A percentile compares a stretch with the other conserved stretches of the same genome.
These are phyloP conservation scores for Panthera leo DNA, from an alignment of 2,113 vertebrate species.

Conservation along the genomic window DNA sequence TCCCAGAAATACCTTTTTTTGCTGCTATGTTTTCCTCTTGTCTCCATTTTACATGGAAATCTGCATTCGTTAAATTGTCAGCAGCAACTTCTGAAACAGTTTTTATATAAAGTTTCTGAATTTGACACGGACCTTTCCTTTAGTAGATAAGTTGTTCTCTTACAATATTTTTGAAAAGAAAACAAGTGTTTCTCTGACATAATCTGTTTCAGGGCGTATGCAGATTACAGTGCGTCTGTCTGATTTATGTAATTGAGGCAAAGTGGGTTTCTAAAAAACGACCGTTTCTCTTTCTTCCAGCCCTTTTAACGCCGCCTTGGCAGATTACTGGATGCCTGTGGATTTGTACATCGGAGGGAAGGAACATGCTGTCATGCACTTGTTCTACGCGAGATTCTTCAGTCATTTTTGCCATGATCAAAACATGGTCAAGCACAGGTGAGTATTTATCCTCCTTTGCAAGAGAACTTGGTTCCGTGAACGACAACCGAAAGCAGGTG, in stretches of 20 bases:
- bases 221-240: neutral
- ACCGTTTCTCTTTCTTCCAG: conserved; percentile 79
- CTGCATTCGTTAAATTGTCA: neutral
- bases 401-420: conserved; percentile 94
- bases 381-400: conserved; percentile 97
- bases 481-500: neutral
- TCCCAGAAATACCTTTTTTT: neutral
- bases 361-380: conserved; percentile 98
- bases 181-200: neutral
- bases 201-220: neutral
- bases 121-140: neutral
- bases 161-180: neutral
- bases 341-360: conserved; percentile 97
- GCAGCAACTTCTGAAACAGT: neutral
- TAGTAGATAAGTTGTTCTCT: neutral
- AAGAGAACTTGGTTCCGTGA: neutral
- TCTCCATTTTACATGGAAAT: neutral
- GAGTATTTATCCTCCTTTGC: conserved; percentile 47
- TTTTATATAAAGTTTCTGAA: conserved; percentile 9
- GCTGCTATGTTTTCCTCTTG: neutral
- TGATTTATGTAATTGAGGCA: neutral
- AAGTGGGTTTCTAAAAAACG: neutral
- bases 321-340: conserved; percentile 96
- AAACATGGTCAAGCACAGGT: conserved; percentile 93
- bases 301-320: conserved; percentile 88